phyloP scores from a whole-genome alignment of 2,888 invertebrate genomes.

The Trichopria drosophilae region DNA sequence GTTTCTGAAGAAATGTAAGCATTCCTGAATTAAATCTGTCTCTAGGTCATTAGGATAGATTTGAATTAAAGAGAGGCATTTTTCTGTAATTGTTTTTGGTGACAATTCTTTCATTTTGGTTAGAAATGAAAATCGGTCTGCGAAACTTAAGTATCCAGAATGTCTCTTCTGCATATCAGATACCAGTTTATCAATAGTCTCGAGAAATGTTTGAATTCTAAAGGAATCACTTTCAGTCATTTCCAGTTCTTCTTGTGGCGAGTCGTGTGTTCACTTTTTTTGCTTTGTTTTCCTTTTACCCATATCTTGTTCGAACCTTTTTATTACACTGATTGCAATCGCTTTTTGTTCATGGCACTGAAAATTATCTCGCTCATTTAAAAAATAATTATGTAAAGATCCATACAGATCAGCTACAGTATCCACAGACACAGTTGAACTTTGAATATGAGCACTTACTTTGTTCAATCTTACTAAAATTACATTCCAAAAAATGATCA shows the following conservation, averaged over 20 bases:
- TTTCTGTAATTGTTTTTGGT: background rate
- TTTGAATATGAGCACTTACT: slow-evolving; percentile 36
- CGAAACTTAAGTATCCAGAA: no score
- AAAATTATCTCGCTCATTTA: slow-evolving; percentile 35
- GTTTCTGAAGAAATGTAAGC: background rate
- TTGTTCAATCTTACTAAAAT: slow-evolving; percentile 37
- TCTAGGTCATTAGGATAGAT: slow-evolving; percentile 1
- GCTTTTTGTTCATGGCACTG: slow-evolving; percentile 26
- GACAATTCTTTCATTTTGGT: slow-evolving; percentile 21
- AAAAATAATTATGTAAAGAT: slow-evolving; percentile 37
- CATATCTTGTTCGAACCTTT: no score
- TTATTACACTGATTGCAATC: slow-evolving; percentile 26
- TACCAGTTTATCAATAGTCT: no score
- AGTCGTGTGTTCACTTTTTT: no score
- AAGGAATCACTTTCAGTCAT: no score
- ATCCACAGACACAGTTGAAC: slow-evolving; percentile 36
- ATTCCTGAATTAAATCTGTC: background rate
- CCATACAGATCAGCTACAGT: slow-evolving; percentile 39
- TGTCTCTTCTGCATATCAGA: no score
- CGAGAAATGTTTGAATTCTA: no score
- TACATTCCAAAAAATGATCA: slow-evolving; percentile 39
- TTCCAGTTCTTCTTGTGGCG: no score
- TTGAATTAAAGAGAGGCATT: background rate
- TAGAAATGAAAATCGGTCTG: no score
- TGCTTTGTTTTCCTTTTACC: no score